Evolutionary conservation across 2,888 invertebrate species (phyloP), one percentile per base, ranked within the genome.

Genomic region (Hemithea aestivaria): DNA sequence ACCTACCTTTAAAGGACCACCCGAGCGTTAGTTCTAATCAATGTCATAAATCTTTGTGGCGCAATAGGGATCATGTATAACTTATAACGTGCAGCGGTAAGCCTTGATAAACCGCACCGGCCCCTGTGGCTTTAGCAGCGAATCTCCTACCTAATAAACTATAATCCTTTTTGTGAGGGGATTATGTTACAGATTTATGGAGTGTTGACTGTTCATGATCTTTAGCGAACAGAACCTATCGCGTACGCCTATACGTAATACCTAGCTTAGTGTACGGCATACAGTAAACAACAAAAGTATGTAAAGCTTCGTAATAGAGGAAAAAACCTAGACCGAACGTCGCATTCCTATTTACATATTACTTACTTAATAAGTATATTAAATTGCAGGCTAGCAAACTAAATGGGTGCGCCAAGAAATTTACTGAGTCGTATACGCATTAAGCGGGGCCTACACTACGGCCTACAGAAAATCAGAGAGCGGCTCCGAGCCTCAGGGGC

Each of bases 31-130:
- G 56, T 53, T 50, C 41, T 66, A 67, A 64, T 67, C 67, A 58
- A 63, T 65, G 70, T 72, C 74, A 65, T 83, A 80, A 84, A 83
- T 78, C 74, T 68, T 56, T 45, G 61, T 78, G 77, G 73, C 76
- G 80, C 71, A 83, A 81, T 61, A 48, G 56, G 69, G 78, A 80
- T 82, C 71, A 78, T 70, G 70, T 56, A 60, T 51, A 57, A 56
- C 57, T 70, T 56, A 60, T 51, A 57, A 56, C 57, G 58, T 58
- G 62, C 56, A 51, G 54, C 57, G 40, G 45, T 70, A 73, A 75
- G 66, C 70, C 62, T 53, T 67, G 79, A 80, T 83, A 81, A 82
- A 70, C 65, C 45, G 25, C 27, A 28, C 35, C 39, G 62, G 56
- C 64, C 57, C 57, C 56, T 51, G 53, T 48, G 51, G 57, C 51